Conservation (phyloP, 23 tunicate species). For the Styela plicata region DNA sequence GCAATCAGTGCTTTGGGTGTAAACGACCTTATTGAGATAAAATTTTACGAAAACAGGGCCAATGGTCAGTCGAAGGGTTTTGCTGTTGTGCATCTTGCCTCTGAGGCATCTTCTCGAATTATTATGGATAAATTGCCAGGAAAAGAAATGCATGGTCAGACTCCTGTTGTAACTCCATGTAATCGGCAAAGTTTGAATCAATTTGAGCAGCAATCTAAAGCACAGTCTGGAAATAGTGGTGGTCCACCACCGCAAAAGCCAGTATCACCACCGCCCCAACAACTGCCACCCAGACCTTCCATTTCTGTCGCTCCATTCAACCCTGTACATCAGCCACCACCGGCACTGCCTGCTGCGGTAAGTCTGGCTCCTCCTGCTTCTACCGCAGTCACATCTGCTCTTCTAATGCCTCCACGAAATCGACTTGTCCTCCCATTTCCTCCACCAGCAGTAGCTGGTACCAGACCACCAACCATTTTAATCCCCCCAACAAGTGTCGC, state of each 20-base stretch:
- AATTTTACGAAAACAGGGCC: conserved; percentile 89
- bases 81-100: conserved; percentile 86
- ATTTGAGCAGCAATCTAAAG: conserved; percentile 94
- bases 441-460: conserved; percentile 14
- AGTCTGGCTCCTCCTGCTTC: not conserved
- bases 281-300: conserved; percentile 26
- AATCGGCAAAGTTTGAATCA: conserved; percentile 90
- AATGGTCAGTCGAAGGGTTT: conserved; percentile 97
- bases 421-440: conserved; percentile 25
- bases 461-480: not conserved
- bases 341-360: conserved; percentile 28
- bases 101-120: conserved; percentile 79
- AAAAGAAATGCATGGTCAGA: conserved; percentile 82
- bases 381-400: not conserved
- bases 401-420: conserved; percentile 17
- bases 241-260: conserved; percentile 17
- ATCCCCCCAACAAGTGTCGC: conserved; percentile 1
- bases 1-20: conserved; percentile 77
- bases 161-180: conserved; percentile 92
- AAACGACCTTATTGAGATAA: conserved; percentile 76
- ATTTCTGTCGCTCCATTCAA: conserved; percentile 5
- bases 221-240: conserved; percentile 30
- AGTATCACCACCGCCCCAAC: conserved; percentile 5
- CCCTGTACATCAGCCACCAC: not conserved
- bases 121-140: conserved; percentile 94